Base-by-base conservation (phyloP, 2,888 invertebrate species). In the Pandemis heparana region DNA sequence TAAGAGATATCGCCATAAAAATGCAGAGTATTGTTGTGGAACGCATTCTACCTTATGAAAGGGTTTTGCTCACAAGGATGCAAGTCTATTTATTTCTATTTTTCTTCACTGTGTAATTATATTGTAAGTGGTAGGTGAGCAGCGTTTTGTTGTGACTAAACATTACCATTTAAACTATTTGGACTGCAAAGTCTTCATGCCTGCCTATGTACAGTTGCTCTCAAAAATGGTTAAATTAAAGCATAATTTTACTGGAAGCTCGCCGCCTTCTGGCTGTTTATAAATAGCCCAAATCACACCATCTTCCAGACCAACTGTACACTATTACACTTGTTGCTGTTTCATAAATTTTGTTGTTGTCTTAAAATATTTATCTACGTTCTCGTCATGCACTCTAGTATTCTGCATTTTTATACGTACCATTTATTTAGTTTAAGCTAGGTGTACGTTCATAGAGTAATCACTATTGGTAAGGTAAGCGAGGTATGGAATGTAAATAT, bases 401-500 rank as follows among this genome's bases (percentile, higher is more conserved):
- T 89, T 89, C 87, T 90, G 90, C 89, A 88, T 89, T 89, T 89
- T 83, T 90, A 89, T 87, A 83, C 76, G 78, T 76, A 75, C 65
- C 69, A 60, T 74, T 69, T 73, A 73, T 78, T 81, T 90, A 90
- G 88, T 76, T 70, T 93, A 93, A 92, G 90, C 81, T 93, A 93
- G 90, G 74, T 89, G 84, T 92, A 91, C 85, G 86, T 89, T 87
- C 82, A 80, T 92, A 91, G 87, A 83, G 7, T 91, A 89, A 89
- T 87, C 85, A 86, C 82, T 86, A 84, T 75, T 59, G 72, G 63
- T 89, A 90, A 88, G 85, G 83, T 92, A 92, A 92, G 90, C 80
- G 86, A 92, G 92, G 88, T 91, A 91, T 84, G 89, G 89, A 92
- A 88, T 94, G 94, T 94, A 94, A 93, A 94, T 94, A 94, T 93